Evolutionary conservation across 2,113 vertebrate genomes (phyloP).

Genomic region (Pseudopipra pipra): DNA sequence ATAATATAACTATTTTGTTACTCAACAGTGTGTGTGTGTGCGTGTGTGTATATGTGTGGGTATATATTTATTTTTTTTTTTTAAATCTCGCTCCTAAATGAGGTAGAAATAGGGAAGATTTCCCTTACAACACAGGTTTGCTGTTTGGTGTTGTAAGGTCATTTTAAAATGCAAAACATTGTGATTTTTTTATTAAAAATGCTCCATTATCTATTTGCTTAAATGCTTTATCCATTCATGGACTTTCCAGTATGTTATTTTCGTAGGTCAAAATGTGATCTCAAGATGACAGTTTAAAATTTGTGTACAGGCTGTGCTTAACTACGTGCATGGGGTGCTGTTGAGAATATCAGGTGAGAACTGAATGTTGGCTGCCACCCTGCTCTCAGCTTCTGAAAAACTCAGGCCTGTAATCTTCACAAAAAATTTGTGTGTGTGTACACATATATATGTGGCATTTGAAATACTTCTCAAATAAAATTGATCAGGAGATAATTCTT

Average conservation of each 20-base stretch:
- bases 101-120: neutral
- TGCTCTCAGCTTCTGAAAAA: neutral
- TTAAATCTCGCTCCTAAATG: neutral
- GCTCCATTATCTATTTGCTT: neutral
- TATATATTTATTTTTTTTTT: neutral
- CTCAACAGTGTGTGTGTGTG: neutral
- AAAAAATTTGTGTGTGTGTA: neutral
- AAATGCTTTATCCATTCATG: neutral
- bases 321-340: accelerated
- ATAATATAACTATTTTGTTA: neutral
- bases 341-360: neutral
- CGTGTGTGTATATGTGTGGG: neutral
- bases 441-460: neutral
- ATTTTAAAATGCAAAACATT: neutral
- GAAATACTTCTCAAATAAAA: neutral
- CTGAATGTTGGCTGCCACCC: neutral
- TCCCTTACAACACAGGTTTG: neutral
- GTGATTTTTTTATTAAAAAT: neutral
- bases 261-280: neutral
- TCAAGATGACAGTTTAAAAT: neutral
- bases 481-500: neutral
- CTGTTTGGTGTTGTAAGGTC: neutral
- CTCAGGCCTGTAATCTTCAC: neutral
- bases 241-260: neutral
- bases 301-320: neutral